Base-by-base conservation (phyloP, 2,797 vertebrate species). In the Protonibea diacanthus region DNA sequence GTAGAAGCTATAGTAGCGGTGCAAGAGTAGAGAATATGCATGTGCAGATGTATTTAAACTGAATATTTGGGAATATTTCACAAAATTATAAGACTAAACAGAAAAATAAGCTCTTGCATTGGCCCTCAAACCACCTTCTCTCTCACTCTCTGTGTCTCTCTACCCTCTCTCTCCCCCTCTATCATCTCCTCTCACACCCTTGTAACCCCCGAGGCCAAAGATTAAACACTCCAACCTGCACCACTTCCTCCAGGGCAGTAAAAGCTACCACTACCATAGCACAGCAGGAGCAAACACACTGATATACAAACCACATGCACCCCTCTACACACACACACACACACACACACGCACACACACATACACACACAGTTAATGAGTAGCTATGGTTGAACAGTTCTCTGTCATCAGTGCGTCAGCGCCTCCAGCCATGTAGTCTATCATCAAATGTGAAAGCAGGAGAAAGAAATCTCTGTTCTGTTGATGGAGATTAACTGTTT, bases 331-430 rank as follows among this genome's bases (percentile, higher is more conserved):
- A 62, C 52, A 27, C 51, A 49, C 59, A 38, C 33, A 27, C 42
- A 65, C 53, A 71, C 73, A 63, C 51, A 69, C 64, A 71, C 63
- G 73, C 85, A 80, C 55, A 65, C 58, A 75, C 56, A 66, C 47
- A 71, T 45, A 27, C 55, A 79, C 45, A 83, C 47, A 62, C 9
- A 61, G 79, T 85, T 88, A 89, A 90, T 88, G 73, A 92, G 86
- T 76, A 90, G 81, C 73, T 59, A 60, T 25, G 81, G 76, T n/a
- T 51, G 74, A 84, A 70, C 33, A 59, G 67, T 14, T 71, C 86
- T 79, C 89, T 86, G 56, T 90, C 83, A 91, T 91, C 93, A 88
- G 60, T 38, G 62, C 59, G 80, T 90, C 89, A 86, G 84, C 57
- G 69, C 81, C 82, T 83, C 61, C 61, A 69, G 75, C 71, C 51